Percentiles rank a stretch among this genome's conserved stretches.
These are phyloP conservation scores for Phoebastria nigripes DNA, from an alignment of 2,797 vertebrate species.

Conservation along the genomic window DNA sequence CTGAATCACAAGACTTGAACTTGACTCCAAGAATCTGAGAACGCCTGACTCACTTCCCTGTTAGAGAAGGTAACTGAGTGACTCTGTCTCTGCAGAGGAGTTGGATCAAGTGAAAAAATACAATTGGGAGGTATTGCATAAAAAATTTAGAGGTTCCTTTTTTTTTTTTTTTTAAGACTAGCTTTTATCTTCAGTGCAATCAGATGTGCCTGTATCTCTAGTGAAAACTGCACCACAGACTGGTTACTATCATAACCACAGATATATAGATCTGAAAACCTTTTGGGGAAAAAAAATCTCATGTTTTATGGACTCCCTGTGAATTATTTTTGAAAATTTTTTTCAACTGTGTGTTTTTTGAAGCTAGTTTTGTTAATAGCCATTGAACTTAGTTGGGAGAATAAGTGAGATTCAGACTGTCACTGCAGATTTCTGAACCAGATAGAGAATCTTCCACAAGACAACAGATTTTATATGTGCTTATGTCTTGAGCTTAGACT, in stretches of 20 bases:
- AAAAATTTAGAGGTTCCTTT: not conserved
- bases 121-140: not conserved
- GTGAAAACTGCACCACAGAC: not conserved
- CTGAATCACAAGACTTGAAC: not conserved
- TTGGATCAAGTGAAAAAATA: not conserved
- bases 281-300: not conserved
- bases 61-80: not conserved
- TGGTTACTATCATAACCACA: not conserved
- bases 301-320: not conserved
- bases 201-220: not conserved
- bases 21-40: not conserved
- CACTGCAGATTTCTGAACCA: not conserved
- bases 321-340: not conserved
- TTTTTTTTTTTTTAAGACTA: not conserved
- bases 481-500: not conserved
- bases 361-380: not conserved
- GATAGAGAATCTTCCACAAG: not conserved
- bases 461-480: not conserved
- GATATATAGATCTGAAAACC: not conserved
- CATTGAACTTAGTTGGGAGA: not conserved
- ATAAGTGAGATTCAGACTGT: not conserved
- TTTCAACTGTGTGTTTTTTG: not conserved
- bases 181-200: not conserved
- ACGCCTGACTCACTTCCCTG: not conserved
- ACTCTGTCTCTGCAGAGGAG: not conserved